Conservation (phyloP, 1,140 invertebrate species). For the Heliconius himera region DNA sequence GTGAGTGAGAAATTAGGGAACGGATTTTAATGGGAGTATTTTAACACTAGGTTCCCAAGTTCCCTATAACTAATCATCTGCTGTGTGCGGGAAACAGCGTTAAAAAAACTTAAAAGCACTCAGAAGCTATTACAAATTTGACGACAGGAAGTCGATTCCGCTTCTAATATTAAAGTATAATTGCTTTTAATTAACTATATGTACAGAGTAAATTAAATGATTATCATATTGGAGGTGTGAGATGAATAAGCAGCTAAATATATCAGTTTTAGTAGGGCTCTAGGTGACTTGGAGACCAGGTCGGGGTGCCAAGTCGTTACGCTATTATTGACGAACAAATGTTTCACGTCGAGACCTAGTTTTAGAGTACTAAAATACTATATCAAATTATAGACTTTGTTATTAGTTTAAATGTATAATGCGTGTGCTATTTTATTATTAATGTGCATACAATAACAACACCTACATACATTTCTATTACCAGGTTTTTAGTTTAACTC, state of each 20-base stretch:
- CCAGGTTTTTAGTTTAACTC: too few relatives aligned
- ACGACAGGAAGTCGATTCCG: too few relatives aligned
- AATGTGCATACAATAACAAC: too few relatives aligned
- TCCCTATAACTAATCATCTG: too few relatives aligned
- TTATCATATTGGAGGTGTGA: neutral
- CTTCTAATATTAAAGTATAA: too few relatives aligned
- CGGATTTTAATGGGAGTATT: too few relatives aligned
- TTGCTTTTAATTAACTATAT: neutral
- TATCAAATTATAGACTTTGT: neutral
- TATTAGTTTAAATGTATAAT: neutral
- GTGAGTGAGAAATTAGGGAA: too few relatives aligned
- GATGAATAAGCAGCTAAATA: slow-evolving; percentile 41
- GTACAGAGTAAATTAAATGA: neutral
- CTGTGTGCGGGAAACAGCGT: too few relatives aligned
- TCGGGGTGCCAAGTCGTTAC: slow-evolving; percentile 41
- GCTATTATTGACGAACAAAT: slow-evolving; percentile 40
- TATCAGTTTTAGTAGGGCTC: slow-evolving; percentile 31
- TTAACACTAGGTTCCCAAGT: too few relatives aligned
- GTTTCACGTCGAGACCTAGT: slow-evolving; percentile 35
- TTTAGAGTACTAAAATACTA: slow-evolving; percentile 22
- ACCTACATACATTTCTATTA: too few relatives aligned
- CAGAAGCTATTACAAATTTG: too few relatives aligned
- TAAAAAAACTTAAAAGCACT: too few relatives aligned
- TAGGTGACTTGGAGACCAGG: slow-evolving; percentile 36
- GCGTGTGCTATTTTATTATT: neutral